Base-by-base conservation (phyloP, 2,888 invertebrate species). In the Lutraria lutraria region DNA sequence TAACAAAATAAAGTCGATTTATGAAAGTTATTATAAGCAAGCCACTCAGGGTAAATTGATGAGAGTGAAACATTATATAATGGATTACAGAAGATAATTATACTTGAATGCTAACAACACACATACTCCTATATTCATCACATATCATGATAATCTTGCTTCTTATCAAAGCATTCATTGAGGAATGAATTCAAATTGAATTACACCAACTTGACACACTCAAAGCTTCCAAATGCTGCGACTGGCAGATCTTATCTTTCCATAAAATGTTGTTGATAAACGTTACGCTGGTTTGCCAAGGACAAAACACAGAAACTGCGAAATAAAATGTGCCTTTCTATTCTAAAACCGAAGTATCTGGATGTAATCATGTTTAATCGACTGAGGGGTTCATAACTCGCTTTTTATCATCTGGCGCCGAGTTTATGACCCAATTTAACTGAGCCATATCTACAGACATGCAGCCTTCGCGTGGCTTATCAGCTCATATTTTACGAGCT, bases 111-210 rank as follows among this genome's bases (percentile, higher is more conserved):
- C 54, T 25, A 81, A 19, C 12, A 53, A 53, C 52, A 81, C 52
- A 53, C 15, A 54, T 21, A 54, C 52, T 81, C 53, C 21, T 81
- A 52, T 25, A 72, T 72, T 54, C 81, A 85, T 81, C 81, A 84
- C 88, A 85, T 68, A 88, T 53, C 84, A 86, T 86, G 83, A 85
- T 86, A 76, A 34, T 86, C 76, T 76, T 76, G 76, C 76, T 76
- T 76, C 25, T 76, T 63, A 21, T 34, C 29, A 31, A 76, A 76
- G 76, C 76, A 76, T 76, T 76, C 76, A 76, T 76, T 25, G 76
- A 89, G 87, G 89, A 88, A 91, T 91, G 89, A 86, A 86, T 72
- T 89, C 91, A 91, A 85, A 88, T 76, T 43, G 43, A 43, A 60
- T 19, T 60, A n/a, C 60, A n/a, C 19, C 19, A 25, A 68, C 63